Percentiles rank a stretch among this genome's conserved stretches.
phyloP scores from a whole-genome alignment of 1,140 invertebrate genomes.

The Conus betulinus region DNA sequence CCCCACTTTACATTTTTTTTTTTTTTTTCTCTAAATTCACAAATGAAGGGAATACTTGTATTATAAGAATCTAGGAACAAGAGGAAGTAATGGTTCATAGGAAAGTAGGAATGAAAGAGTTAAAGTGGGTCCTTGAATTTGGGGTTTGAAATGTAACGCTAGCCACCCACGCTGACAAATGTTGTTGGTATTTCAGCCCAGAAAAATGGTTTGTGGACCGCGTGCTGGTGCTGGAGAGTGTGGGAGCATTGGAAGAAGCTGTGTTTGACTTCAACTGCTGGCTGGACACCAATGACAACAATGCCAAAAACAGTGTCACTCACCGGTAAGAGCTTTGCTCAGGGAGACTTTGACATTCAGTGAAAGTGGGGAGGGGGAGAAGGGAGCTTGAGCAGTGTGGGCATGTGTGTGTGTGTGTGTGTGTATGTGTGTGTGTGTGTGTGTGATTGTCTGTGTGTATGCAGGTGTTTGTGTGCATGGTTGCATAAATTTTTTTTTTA shows the following conservation, averaged over 20 bases:
- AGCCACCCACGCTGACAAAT: too few species aligned
- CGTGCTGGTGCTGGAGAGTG: conserved; percentile 57
- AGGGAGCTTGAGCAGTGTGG: too few species aligned
- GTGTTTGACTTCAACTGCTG: conserved; percentile 58
- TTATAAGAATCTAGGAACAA: too few species aligned
- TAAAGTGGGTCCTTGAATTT: background rate
- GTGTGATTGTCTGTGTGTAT: background rate
- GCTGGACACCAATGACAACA: conserved; percentile 45
- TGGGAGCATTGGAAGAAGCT: conserved; percentile 54
- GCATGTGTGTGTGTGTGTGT: background rate
- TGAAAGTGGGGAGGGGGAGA: too few species aligned
- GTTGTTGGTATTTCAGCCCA: conserved; percentile 49
- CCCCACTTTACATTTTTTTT: too few species aligned
- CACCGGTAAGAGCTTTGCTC: conserved; percentile 43
- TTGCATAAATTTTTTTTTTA: too few species aligned
- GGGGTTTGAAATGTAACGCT: background rate
- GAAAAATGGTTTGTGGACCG: conserved; percentile 58
- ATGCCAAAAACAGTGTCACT: conserved; percentile 43
- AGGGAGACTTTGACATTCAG: too few species aligned
- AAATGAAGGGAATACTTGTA: too few species aligned
- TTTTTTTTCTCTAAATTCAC: too few species aligned
- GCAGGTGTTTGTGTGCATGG: background rate
- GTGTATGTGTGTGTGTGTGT: background rate
- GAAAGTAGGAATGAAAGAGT: too few species aligned
- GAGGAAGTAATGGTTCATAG: too few species aligned